Evolutionary conservation across 2,797 vertebrate genomes (phyloP), one percentile per base, ranked within the genome.

Genomic region (Galago senegalensis): DNA sequence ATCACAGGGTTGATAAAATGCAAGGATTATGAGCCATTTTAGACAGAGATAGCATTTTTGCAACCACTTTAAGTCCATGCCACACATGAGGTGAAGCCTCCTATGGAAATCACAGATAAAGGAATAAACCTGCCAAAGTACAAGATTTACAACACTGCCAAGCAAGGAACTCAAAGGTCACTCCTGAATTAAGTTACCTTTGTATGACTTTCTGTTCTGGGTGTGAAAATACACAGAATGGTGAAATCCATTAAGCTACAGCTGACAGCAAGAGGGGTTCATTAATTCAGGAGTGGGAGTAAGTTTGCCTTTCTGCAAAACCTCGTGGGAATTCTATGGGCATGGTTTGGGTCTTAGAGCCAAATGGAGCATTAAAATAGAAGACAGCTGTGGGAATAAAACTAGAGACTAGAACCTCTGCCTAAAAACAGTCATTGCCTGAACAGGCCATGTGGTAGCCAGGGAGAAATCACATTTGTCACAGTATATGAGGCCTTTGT

Each of bases 181-280:
- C 63, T 95, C 63, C 92, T 95, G 96, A 98, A 95, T 97, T 97
- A 94, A 97, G 88, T 97, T 98, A 76, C 92, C 90, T 94, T 97
- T 97, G 91, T 88, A 75, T 96, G 96, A 94, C 97, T 98, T 97
- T 97, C 97, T 96, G 93, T 97, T 95, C 82, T 95, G 87, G 82
- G 92, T 96, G 97, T 97, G 96, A 97, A 98, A 97, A 97, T 96
- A 96, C 83, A 77, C 49, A 97, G 95, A 97, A 95, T 95, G 88
- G 96, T 0, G 21, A 97, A 98, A 97, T 70, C 40, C 96, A 96
- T 89, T 93, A 94, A 95, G 95, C 93, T 60, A 34, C 34, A 91
- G 96, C 87, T 92, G 95, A 96, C 91, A 95, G 89, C 25, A n/a
- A 61, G 91, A 95, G 73, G 76, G 94, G 96, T 67, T 95, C 97